Evolutionary conservation across 2,113 vertebrate genomes (phyloP).

Genomic region (Anoplopoma fimbria): DNA sequence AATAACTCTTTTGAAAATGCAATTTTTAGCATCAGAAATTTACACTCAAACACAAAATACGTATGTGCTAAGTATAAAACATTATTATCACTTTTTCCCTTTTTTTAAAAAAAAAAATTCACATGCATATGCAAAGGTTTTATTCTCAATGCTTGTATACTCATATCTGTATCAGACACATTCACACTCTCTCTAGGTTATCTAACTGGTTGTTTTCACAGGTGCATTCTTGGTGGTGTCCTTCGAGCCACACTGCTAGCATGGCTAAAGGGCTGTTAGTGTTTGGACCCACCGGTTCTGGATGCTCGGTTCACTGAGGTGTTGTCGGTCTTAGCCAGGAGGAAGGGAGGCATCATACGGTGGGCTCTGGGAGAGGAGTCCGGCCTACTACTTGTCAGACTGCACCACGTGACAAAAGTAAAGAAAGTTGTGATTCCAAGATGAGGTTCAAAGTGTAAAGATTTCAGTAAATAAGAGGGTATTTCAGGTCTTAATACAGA

Average conservation of each 20-base stretch:
- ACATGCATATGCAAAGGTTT: too few relatives aligned
- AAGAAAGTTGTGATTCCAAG: not conserved
- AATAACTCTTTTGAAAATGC: too few relatives aligned
- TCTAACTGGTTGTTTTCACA: not conserved
- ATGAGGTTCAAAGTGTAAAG: not conserved
- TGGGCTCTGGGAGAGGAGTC: constrained; percentile 92
- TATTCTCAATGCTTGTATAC: too few relatives aligned
- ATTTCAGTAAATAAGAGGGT: not conserved
- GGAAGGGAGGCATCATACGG: constrained; percentile 90
- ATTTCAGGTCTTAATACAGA: not conserved
- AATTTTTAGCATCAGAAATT: too few relatives aligned
- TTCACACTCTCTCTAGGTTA: not conserved
- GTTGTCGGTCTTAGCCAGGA: constrained; percentile 86
- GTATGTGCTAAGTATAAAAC: too few relatives aligned
- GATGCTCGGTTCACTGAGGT: constrained; percentile 78
- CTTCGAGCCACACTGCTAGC: not conserved
- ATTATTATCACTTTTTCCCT: too few relatives aligned
- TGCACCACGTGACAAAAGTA: constrained; percentile 68
- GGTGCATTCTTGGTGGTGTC: not conserved
- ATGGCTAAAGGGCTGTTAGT: not conserved
- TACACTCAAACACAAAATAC: too few relatives aligned
- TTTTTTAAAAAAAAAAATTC: too few relatives aligned
- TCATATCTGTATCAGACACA: not conserved
- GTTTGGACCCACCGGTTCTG: constrained; percentile 82
- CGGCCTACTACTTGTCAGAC: constrained; percentile 88